These are phyloP conservation scores for Falco biarmicus DNA, from an alignment of 2,797 vertebrate species.

Conservation along the genomic window DNA sequence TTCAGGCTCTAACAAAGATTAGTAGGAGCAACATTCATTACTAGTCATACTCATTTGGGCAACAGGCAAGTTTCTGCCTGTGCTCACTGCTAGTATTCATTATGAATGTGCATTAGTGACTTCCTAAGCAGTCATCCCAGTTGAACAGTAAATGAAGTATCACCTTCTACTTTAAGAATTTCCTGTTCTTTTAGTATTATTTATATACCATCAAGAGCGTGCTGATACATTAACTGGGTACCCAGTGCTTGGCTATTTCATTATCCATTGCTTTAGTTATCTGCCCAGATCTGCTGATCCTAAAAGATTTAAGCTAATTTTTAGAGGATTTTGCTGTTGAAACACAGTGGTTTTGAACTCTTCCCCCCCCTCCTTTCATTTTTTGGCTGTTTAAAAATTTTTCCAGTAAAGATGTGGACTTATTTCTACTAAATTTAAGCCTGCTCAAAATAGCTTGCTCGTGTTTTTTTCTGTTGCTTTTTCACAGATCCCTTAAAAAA, in stretches of 20 bases:
- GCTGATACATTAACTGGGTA: not conserved
- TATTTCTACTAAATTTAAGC: not conserved
- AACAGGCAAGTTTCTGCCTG: slow-evolving; percentile 53
- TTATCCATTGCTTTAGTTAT: not conserved
- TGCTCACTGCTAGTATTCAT: not conserved
- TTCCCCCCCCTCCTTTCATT: too few relatives aligned
- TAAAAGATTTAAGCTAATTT: slow-evolving; percentile 7
- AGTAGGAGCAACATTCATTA: slow-evolving; percentile 21
- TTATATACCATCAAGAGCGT: not conserved
- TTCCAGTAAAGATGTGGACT: not conserved
- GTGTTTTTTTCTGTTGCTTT: not conserved
- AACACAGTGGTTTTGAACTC: not conserved
- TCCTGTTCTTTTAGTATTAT: slow-evolving; percentile 14
- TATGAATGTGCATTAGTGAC: not conserved
- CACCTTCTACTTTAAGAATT: slow-evolving; percentile 27
- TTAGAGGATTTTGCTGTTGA: not conserved
- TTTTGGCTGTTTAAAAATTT: not conserved
- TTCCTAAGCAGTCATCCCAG: slow-evolving; percentile 24
- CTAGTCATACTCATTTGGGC: slow-evolving; percentile 29
- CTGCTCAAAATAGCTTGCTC: not conserved
- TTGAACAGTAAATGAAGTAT: slow-evolving; percentile 11
- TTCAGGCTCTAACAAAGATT: not conserved
- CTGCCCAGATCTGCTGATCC: not conserved
- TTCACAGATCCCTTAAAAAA: not conserved
- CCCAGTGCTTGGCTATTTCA: not conserved